phyloP scores from a whole-genome alignment of 1,140 invertebrate species.

The Papilio polytes region DNA sequence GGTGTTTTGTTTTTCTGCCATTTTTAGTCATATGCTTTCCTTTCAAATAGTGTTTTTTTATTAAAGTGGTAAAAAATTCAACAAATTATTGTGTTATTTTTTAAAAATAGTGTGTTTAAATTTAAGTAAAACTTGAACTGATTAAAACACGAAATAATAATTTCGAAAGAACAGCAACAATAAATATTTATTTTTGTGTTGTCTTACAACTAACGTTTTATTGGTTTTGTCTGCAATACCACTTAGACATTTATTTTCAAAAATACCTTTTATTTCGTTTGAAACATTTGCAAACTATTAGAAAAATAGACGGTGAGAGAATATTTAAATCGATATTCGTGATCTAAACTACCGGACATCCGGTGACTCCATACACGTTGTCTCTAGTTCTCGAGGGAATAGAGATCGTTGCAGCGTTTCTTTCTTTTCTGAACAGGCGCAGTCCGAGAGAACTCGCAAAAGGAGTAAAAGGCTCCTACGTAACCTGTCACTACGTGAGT shows the following conservation, averaged over 20 bases:
- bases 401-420: slow-evolving; percentile 80
- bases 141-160: slow-evolving; percentile 20
- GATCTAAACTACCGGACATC: slow-evolving; percentile 72
- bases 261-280: background rate
- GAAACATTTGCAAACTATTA: slow-evolving; percentile 16
- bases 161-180: slow-evolving; percentile 26
- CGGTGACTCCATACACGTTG: slow-evolving; percentile 79
- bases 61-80: slow-evolving; percentile 65
- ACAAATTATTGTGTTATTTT: slow-evolving; percentile 74
- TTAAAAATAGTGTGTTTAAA: slow-evolving; percentile 65
- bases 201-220: background rate
- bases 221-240: slow-evolving; percentile 12
- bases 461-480: slow-evolving; percentile 84
- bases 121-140: slow-evolving; percentile 48
- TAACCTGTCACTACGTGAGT: slow-evolving; percentile 84
- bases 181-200: slow-evolving; percentile 26
- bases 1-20: slow-evolving; percentile 68
- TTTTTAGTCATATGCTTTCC: slow-evolving; percentile 80
- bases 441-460: slow-evolving; percentile 82
- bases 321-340: slow-evolving; percentile 68
- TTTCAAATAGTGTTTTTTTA: slow-evolving; percentile 74
- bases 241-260: slow-evolving; percentile 20
- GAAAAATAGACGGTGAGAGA: slow-evolving; percentile 42
- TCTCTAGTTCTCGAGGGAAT: slow-evolving; percentile 76
- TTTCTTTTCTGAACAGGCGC: slow-evolving; percentile 84